Evolutionary conservation across 2,797 vertebrate species (phyloP), one percentile per base, ranked within the genome.

Genomic region (Ctenochaetus hawaiiensis): DNA sequence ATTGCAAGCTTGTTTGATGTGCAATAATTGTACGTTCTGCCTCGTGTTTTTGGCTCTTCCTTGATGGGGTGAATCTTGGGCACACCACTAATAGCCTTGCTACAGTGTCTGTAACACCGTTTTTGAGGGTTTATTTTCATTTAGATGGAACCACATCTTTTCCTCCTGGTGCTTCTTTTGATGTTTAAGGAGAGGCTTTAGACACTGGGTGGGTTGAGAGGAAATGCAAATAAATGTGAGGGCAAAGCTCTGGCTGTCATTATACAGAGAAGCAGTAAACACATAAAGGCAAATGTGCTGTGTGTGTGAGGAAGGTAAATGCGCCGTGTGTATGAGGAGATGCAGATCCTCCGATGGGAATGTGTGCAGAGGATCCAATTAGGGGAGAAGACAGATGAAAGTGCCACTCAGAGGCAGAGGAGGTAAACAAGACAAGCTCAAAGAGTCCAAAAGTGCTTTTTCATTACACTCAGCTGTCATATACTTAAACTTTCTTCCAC

Each of bases 391-490:
- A 94, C 93, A 90, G 94, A 95, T 95, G 94, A 95, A 94, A 94
- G 94, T 94, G 94, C 93, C 94, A 95, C 93, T 96, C 92, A 91
- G 91, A 94, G 89, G 91, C 90, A 89, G 90, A 90, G 85, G 93
- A 93, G 92, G 92, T 95, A 96, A 95, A 95, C 94, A 95, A 93
- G 92, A 91, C 84, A 63, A 88, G 93, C 91, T 93, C 91, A 93
- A 93, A 92, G 90, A 90, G 90, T 92, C 92, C 91, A 93, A 93
- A 94, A 95, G 94, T 93, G 95, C 87, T 95, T 94, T 95, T 96
- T 95, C 93, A 95, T 95, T 93, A 94, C 89, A 91, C 87, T 89
- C 75, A 54, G 87, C 92, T 89, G 90, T 87, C 90, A 87, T 87
- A 90, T 74, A 81, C 85, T 85, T 90, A 87, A 89, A 89, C 84